Conservation (phyloP, 2,113 vertebrate genomes). For the Hemibagrus wyckioides region DNA sequence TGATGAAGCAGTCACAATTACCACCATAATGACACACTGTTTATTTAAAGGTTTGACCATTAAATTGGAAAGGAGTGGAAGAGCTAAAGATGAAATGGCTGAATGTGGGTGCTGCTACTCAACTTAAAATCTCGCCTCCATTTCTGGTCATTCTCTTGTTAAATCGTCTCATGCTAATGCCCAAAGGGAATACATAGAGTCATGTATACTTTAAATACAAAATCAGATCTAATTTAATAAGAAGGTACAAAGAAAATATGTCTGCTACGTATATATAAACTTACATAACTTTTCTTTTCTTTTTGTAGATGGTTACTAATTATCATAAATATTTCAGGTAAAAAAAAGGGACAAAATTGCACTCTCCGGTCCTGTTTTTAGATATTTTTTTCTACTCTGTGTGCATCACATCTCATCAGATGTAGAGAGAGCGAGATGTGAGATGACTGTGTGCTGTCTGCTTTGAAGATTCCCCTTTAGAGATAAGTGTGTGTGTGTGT, state of each 20-base stretch:
- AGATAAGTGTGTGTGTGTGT: conserved; percentile 25
- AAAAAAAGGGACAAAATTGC: background rate
- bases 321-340: background rate
- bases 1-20: background rate
- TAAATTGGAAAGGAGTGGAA: background rate
- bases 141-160: background rate
- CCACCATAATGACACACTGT: background rate
- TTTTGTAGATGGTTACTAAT: background rate
- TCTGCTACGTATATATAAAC: background rate
- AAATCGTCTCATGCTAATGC: background rate
- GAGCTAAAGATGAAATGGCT: background rate
- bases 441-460: conserved; percentile 29
- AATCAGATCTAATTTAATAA: background rate
- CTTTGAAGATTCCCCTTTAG: conserved; percentile 44
- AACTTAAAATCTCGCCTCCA: background rate
- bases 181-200: background rate
- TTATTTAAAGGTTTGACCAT: background rate
- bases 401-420: conserved; percentile 17
- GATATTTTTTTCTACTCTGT: background rate
- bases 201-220: background rate
- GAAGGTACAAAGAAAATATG: background rate
- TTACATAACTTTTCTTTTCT: background rate
- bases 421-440: conserved; percentile 13
- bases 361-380: background rate
- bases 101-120: background rate